Percentiles rank a stretch among this genome's conserved stretches.
Evolutionary conservation across 2,888 invertebrate species (phyloP).

Genomic region (Linnaemya vulpina): DNA sequence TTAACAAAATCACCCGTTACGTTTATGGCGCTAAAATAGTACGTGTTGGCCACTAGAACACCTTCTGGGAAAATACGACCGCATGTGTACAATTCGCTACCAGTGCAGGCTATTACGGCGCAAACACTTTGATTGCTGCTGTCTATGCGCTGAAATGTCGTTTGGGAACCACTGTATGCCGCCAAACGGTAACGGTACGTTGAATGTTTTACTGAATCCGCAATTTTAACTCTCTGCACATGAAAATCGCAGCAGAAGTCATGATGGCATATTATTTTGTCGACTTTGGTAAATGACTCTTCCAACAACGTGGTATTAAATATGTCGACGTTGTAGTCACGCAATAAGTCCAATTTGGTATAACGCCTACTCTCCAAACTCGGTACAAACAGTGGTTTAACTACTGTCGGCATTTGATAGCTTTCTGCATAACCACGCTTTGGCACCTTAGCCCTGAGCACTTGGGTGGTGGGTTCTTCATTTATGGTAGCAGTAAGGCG

Average conservation of each 20-base stretch:
- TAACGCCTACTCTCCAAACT: slow-evolving; percentile 72
- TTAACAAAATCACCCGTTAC: slow-evolving; percentile 72
- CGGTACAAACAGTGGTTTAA: slow-evolving; percentile 73
- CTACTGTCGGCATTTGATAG: slow-evolving; percentile 65
- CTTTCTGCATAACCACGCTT: slow-evolving; percentile 70
- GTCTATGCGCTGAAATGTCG: slow-evolving; percentile 79
- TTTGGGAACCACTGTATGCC: slow-evolving; percentile 76
- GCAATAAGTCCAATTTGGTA: slow-evolving; percentile 74
- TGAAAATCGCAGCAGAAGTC: slow-evolving; percentile 81
- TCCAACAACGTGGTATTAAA: slow-evolving; percentile 75
- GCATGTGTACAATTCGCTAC: slow-evolving; percentile 81
- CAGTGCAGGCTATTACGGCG: slow-evolving; percentile 83
- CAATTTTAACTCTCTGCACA: slow-evolving; percentile 67
- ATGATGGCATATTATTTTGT: slow-evolving; percentile 62
- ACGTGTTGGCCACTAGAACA: slow-evolving; percentile 73
- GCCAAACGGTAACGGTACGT: slow-evolving; percentile 79
- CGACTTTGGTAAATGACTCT: slow-evolving; percentile 59
- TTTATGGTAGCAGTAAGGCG: slow-evolving; percentile 77
- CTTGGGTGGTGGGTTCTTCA: slow-evolving; percentile 70
- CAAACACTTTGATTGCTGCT: slow-evolving; percentile 83
- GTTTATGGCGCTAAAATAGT: slow-evolving; percentile 76
- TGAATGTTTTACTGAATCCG: slow-evolving; percentile 61
- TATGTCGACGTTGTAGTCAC: slow-evolving; percentile 78
- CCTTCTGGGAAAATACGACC: slow-evolving; percentile 77
- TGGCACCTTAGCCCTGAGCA: slow-evolving; percentile 78